phyloP scores from a whole-genome alignment of 1,140 invertebrate genomes.

The Pollicipes pollicipes region DNA sequence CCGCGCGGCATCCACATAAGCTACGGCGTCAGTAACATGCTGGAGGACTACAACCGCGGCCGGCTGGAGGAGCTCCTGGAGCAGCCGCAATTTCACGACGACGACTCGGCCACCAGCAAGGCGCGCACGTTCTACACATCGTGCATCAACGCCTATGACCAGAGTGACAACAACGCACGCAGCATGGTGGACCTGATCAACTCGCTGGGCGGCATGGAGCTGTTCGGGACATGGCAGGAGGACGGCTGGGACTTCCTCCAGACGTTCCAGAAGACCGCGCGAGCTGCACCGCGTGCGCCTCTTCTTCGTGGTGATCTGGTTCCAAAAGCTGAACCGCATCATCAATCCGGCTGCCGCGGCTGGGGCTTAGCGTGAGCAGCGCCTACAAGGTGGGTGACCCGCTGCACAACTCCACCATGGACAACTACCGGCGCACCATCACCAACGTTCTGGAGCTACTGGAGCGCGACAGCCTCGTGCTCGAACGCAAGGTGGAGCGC shows the following conservation, averaged over 20 bases:
- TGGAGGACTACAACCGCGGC: constrained; percentile 4
- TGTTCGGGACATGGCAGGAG: neutral
- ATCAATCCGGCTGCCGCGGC: constrained; percentile 3
- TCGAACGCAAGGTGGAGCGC: neutral
- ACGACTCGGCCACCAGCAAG: constrained; percentile 3
- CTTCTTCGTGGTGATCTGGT: constrained; percentile 5
- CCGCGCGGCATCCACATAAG: constrained; percentile 1
- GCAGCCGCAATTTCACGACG: constrained; percentile 4
- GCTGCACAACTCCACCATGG: neutral
- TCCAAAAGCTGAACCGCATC: constrained; percentile 3
- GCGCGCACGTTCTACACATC: constrained; percentile 2
- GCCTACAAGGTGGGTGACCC: neutral
- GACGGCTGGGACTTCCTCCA: neutral
- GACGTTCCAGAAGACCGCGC: neutral
- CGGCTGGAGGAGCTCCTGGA: constrained; percentile 1
- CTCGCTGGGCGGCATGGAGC: neutral
- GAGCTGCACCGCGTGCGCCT: constrained; percentile 2
- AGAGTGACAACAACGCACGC: neutral
- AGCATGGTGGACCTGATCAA: neutral
- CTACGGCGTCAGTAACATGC: constrained; percentile 4
- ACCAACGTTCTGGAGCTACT: neutral
- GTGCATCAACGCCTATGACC: neutral
- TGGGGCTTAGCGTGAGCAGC: neutral
- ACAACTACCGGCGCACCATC: neutral
- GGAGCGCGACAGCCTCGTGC: neutral